These are phyloP conservation scores for Vicugna pacos DNA, from an alignment of 2,113 vertebrate genomes.

Conservation along the genomic window DNA sequence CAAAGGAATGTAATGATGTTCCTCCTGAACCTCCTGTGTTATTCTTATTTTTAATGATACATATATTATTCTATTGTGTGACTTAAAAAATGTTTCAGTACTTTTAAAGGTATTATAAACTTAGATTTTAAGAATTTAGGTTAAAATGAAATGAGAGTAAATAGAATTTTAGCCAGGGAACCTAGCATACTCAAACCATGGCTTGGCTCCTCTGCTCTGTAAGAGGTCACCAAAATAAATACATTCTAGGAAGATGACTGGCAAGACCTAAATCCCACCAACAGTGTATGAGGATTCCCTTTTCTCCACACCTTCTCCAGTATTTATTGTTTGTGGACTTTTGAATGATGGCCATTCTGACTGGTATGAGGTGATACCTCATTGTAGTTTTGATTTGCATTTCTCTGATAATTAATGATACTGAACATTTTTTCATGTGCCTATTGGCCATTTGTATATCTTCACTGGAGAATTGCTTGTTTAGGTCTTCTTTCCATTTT, in stretches of 20 bases:
- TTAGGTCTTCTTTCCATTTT: no score
- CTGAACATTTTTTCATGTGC: no score
- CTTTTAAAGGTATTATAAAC: constrained; percentile 11
- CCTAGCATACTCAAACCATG: not conserved
- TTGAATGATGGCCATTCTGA: no score
- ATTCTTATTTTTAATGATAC: not conserved
- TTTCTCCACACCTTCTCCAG: no score
- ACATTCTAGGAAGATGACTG: not conserved
- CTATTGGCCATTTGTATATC: no score
- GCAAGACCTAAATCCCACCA: not conserved
- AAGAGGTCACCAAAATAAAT: not conserved
- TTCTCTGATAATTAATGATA: no score
- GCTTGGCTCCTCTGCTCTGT: not conserved
- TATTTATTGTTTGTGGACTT: no score
- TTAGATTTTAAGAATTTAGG: not conserved
- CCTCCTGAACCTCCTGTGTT: not conserved
- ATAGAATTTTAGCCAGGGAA: not conserved
- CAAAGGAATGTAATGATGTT: constrained; percentile 11
- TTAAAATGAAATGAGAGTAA: not conserved
- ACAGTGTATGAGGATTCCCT: no score
- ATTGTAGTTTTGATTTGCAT: no score
- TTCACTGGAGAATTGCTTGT: no score
- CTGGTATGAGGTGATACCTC: no score
- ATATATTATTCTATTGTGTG: not conserved
- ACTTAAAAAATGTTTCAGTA: not conserved